These are phyloP conservation scores for Tauraco hartlaubi DNA, from an alignment of 2,797 vertebrate genomes.

Conservation along the genomic window DNA sequence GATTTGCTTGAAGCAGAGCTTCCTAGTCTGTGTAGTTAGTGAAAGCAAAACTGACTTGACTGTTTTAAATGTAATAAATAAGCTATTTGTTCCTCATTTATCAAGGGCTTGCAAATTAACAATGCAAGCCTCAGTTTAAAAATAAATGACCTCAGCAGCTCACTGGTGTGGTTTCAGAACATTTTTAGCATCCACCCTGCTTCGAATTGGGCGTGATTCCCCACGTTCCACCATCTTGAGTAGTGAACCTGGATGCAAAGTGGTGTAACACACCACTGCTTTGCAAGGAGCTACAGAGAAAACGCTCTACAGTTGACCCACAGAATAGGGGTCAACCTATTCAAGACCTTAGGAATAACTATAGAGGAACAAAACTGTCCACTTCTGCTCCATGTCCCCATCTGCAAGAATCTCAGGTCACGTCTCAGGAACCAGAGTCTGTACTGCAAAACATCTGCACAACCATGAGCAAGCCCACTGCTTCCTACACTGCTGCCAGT, in stretches of 20 bases:
- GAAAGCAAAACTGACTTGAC: constrained; percentile 7
- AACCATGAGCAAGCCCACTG: not conserved
- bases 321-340: not conserved
- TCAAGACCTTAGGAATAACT: not conserved
- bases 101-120: constrained; percentile 24
- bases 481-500: not conserved
- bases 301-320: not conserved
- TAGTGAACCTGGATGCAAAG: not conserved
- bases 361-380: not conserved
- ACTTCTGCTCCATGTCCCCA: not conserved
- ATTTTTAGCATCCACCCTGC: not conserved
- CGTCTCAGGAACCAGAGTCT: not conserved
- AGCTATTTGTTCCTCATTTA: constrained; percentile 21
- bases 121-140: not conserved
- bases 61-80: constrained; percentile 4
- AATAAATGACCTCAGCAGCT: constrained; percentile 18
- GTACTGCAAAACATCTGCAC: not conserved
- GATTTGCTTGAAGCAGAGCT: not conserved
- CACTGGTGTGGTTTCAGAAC: not conserved
- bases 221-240: not conserved
- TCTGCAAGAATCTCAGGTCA: not conserved
- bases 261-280: not conserved
- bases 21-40: not conserved
- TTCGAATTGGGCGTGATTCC: accelerated
- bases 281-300: not conserved